These are phyloP conservation scores for Limnodromus scolopaceus DNA, from an alignment of 2,797 vertebrate species.

Conservation along the genomic window DNA sequence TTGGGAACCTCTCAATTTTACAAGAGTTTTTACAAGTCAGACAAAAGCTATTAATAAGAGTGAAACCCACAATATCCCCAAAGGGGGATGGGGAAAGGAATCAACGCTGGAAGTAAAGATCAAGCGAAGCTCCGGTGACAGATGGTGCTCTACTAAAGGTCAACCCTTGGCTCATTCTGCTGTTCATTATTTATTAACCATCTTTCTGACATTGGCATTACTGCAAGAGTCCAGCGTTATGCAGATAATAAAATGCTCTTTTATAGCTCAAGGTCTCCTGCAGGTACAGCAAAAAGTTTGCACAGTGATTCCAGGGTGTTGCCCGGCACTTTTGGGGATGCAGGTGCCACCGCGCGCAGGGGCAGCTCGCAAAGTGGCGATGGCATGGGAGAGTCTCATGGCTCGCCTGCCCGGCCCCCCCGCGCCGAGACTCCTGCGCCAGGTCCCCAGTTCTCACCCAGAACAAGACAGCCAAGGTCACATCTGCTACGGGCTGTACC, in stretches of 20 bases:
- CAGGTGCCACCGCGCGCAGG: neutral
- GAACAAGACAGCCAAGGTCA: neutral
- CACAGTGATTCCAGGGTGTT: slow-evolving; percentile 43
- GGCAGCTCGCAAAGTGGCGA: neutral
- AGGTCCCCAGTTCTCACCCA: neutral
- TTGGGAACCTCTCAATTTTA: slow-evolving; percentile 29
- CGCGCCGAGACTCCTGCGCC: neutral
- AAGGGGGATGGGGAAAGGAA: slow-evolving; percentile 39
- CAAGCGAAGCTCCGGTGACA: slow-evolving; percentile 57
- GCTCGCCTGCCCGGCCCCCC: neutral
- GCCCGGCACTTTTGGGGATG: slow-evolving; percentile 43
- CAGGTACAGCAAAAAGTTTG: slow-evolving; percentile 74
- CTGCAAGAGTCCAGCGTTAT: slow-evolving; percentile 57
- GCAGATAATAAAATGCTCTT: slow-evolving; percentile 71
- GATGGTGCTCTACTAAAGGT: slow-evolving; percentile 76
- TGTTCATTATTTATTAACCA: slow-evolving; percentile 79
- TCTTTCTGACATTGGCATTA: slow-evolving; percentile 52
- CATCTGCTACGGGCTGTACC: accelerated
- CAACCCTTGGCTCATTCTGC: slow-evolving; percentile 70
- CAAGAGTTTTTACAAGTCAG: neutral
- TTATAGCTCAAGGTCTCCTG: slow-evolving; percentile 71
- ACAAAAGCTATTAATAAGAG: slow-evolving; percentile 49
- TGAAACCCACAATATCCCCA: slow-evolving; percentile 3
- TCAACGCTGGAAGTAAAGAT: slow-evolving; percentile 30
- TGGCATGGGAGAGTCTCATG: neutral